Evolutionary conservation across 2,888 invertebrate species (phyloP).

Genomic region (Lithophane socia): DNA sequence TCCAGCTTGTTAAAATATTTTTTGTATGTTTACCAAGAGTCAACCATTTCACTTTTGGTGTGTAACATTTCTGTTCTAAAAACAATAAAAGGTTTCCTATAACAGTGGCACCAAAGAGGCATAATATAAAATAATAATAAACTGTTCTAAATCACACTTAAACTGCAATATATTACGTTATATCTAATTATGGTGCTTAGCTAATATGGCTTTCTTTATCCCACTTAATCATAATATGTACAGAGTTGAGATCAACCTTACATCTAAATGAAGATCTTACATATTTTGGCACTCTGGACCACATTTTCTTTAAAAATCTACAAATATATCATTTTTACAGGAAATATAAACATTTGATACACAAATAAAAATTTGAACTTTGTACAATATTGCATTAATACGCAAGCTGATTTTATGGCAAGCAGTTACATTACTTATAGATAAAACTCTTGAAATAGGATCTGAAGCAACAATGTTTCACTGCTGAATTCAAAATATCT

Average conservation of each 20-base stretch:
- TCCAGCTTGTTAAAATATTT: constrained; percentile 37
- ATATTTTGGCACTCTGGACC: constrained; percentile 89
- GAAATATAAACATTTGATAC: constrained; percentile 72
- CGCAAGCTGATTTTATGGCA: constrained; percentile 66
- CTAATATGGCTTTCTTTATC: constrained; percentile 72
- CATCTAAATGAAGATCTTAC: constrained; percentile 85
- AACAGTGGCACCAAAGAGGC: constrained; percentile 45
- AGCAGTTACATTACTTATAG: constrained; percentile 59
- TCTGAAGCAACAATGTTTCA: constrained; percentile 60
- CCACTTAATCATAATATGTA: constrained; percentile 79
- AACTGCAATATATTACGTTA: constrained; percentile 65
- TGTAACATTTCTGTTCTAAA: background rate
- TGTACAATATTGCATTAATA: constrained; percentile 73
- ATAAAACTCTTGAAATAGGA: constrained; percentile 58
- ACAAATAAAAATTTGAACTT: constrained; percentile 65
- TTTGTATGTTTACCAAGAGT: background rate
- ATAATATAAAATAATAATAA: constrained; percentile 55
- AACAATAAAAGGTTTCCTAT: background rate
- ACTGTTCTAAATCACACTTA: constrained; percentile 62
- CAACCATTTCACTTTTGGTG: background rate
- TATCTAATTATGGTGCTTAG: constrained; percentile 61
- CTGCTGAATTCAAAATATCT: constrained; percentile 38
- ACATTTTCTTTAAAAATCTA: constrained; percentile 74
- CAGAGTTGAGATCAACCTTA: constrained; percentile 89
- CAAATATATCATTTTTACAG: constrained; percentile 65